Evolutionary conservation across 2,113 vertebrate species (phyloP), one percentile per base, ranked within the genome.

Genomic region (Strigops habroptila): DNA sequence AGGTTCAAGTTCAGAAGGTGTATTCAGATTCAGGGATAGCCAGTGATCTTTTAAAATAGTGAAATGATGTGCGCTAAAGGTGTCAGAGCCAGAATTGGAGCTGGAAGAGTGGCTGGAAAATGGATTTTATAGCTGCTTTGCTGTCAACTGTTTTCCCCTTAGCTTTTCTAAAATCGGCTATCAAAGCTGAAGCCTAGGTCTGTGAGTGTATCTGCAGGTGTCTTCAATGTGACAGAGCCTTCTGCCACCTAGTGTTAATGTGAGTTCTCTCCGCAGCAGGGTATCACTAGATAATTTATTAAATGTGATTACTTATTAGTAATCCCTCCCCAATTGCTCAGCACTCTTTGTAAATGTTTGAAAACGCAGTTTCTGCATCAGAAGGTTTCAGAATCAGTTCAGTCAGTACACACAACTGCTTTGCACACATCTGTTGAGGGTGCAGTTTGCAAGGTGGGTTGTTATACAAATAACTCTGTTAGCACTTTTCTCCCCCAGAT

Each of bases 241-340:
- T 96, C 97, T 97, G 97, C 97, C 97, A 97, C 92, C 97, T 97
- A 94, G 96, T 97, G 95, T 97, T 97, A 76, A 93, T 86, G 78
- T 51, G 64, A 82, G 86, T 79, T 91, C 80, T 86, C 68, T 95
- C 30, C 91, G 97, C 85, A 48, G 80, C 82, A 90, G 75, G 35
- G 53, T 69, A 71, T 44, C 27, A 31, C 77, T 64, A 65, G 90
- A 79, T 75, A 14, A 73, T 55, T 75, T 68, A 44, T 71, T 83
- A 62, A 82, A 64, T 39, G n/a, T 49, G 19, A 43, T 73, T 84
- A 46, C 76, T 91, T 59, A 44, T 74, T 33, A 68, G 52, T 53
- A 48, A 15, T 12, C 35, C 27, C 28, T 19, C 13, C 35, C 14
- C 33, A 48, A 10, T 37, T 49, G 37, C 52, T 39, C 3, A 25